Evolutionary conservation across 2,113 vertebrate species (phyloP), one percentile per base, ranked within the genome.

Genomic region (Dasyprocta punctata): DNA sequence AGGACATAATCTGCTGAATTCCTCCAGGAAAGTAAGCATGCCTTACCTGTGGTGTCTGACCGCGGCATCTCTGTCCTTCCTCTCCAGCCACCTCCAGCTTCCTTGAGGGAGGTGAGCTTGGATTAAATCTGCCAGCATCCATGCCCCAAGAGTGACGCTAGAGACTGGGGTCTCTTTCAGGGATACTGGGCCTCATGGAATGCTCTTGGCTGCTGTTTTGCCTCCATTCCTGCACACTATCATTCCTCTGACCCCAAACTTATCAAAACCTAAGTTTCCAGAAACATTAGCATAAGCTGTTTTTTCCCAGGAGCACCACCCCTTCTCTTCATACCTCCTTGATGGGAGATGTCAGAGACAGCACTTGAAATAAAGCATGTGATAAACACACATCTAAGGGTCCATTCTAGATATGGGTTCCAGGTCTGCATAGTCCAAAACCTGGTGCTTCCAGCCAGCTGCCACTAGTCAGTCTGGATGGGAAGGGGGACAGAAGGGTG

Each of bases 181-280:
- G 54, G 14, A 3, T 36, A 1, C 20, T 36, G 30, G 24, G 0
- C 38, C 49, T 24, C 3, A 22, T 0, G 30, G 44, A 9, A 22
- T 16, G 2, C 33, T 58, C 3, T 41, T 58, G 10, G 10, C 7
- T 71, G 56, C 44, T 30, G 26, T 36, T 56, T 65, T 87, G 65
- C 71, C 30, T 84, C 30, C 56, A 38, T 28, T 20, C 17, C 41
- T 52, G 33, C 13, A 47, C 7, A 10, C 17, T 86, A 9, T 52
- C 61, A 56, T 84, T 41, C 56, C 90, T 87, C 56, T 94, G 30
- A 13, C 8, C 38, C 75, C 65, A 80, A 52, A 41, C 19, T n/a
- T 60, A 8, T 77, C 88, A 75, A 87, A 65, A 12, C 41, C 54
- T 54, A 12, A 44, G 30, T 16, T 86, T 89, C 19, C 19, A 47